Percentiles rank a stretch among this genome's conserved stretches.
Evolutionary conservation across 2,888 invertebrate genomes (phyloP).

Genomic region (Lutraria lutraria): DNA sequence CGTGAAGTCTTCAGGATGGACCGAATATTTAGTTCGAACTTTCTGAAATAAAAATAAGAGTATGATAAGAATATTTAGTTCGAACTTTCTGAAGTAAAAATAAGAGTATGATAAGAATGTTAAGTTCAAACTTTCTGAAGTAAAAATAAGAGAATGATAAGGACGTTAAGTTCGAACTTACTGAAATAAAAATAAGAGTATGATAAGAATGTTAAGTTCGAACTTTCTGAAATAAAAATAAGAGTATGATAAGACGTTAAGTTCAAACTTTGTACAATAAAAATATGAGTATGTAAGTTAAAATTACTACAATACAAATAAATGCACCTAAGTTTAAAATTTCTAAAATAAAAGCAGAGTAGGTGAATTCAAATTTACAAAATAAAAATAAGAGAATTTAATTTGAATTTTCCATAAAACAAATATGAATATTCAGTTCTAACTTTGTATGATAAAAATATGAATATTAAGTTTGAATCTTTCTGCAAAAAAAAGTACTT

Average conservation of each 20-base stretch:
- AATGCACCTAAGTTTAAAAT: neutral
- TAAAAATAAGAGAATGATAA: neutral
- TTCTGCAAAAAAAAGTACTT: too few relatives aligned
- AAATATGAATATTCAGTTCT: too few relatives aligned
- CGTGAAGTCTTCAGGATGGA: conserved; percentile 79
- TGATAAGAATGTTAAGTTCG: too few relatives aligned
- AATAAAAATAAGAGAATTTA: too few relatives aligned
- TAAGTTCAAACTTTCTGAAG: neutral
- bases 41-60: conserved; percentile 81
- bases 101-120: neutral
- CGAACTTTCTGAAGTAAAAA: neutral
- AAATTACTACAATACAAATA: too few relatives aligned
- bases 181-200: too few relatives aligned
- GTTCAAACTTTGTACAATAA: neutral
- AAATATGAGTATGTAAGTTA: neutral
- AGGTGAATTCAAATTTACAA: too few relatives aligned
- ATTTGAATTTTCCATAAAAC: too few relatives aligned
- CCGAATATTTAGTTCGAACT: conserved; percentile 85
- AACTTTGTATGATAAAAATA: too few relatives aligned
- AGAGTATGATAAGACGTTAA: neutral
- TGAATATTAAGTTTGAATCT: too few relatives aligned
- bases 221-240: conserved; percentile 67
- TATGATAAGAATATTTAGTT: neutral
- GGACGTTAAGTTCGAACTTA: too few relatives aligned
- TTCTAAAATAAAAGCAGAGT: neutral